Percentiles rank a stretch among this genome's conserved stretches.
Conservation (phyloP, 2,888 invertebrate species). For the Omphaloscelis lunosa region DNA sequence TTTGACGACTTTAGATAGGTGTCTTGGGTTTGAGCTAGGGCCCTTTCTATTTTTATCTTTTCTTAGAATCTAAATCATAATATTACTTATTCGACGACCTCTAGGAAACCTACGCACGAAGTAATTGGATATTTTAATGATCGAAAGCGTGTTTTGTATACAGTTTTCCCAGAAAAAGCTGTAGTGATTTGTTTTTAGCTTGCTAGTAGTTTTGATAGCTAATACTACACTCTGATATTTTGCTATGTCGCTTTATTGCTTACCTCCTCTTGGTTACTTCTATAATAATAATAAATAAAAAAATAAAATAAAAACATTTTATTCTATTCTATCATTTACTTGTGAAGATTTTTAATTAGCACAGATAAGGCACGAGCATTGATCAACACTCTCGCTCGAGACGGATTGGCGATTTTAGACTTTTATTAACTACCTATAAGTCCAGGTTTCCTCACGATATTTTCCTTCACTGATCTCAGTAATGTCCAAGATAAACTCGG, state of each 20-base stretch:
- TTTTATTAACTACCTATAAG: background rate
- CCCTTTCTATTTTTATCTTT: background rate
- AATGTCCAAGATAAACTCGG: background rate
- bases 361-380: background rate
- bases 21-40: background rate
- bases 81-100: background rate
- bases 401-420: background rate
- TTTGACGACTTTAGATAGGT: background rate
- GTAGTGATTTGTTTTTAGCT: background rate
- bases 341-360: too few species aligned
- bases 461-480: background rate
- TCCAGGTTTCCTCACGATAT: background rate
- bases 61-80: background rate
- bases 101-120: background rate
- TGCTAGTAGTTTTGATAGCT: too few species aligned
- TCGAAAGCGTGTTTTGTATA: background rate
- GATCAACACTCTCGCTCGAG: background rate
- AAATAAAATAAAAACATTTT: too few species aligned
- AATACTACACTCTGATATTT: too few species aligned
- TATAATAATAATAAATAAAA: too few species aligned
- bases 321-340: too few species aligned
- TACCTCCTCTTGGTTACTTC: too few species aligned
- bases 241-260: too few species aligned
- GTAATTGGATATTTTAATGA: constrained; percentile 1
- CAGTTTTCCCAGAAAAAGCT: background rate